These are phyloP conservation scores for Rhyzopertha dominica DNA, from an alignment of 1,140 invertebrate species.

Conservation along the genomic window DNA sequence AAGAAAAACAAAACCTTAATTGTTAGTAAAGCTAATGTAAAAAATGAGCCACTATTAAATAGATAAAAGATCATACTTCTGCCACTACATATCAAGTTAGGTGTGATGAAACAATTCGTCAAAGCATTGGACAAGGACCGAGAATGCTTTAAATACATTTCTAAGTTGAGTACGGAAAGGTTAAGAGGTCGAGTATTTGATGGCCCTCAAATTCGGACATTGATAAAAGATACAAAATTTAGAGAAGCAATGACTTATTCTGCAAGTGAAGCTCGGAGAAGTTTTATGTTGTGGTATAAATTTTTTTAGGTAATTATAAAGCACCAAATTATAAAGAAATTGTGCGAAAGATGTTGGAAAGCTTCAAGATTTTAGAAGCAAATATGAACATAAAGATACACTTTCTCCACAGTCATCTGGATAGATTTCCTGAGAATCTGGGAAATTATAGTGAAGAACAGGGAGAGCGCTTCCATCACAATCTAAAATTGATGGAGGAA, in stretches of 20 bases:
- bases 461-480: slow-evolving; percentile 32
- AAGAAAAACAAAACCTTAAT: too few relatives aligned
- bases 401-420: slow-evolving; percentile 12
- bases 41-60: too few relatives aligned
- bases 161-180: slow-evolving; percentile 26
- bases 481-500: slow-evolving; percentile 22
- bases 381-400: slow-evolving; percentile 22
- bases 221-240: slow-evolving; percentile 22
- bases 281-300: slow-evolving; percentile 9
- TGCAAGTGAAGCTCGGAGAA: slow-evolving; percentile 7
- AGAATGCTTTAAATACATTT: slow-evolving; percentile 24
- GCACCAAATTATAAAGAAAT: slow-evolving; percentile 10
- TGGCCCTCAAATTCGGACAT: slow-evolving; percentile 27
- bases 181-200: slow-evolving; percentile 32
- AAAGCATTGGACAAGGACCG: slow-evolving; percentile 30
- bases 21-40: too few relatives aligned
- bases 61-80: slow-evolving; percentile 33
- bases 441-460: slow-evolving; percentile 24
- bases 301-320: slow-evolving; percentile 18
- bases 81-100: slow-evolving; percentile 41
- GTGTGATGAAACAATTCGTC: slow-evolving; percentile 39
- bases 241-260: neutral
- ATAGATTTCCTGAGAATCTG: slow-evolving; percentile 20
- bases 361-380: slow-evolving; percentile 14
- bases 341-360: slow-evolving; percentile 20